phyloP scores from a whole-genome alignment of 2,797 vertebrate genomes.

The Chelmon rostratus region DNA sequence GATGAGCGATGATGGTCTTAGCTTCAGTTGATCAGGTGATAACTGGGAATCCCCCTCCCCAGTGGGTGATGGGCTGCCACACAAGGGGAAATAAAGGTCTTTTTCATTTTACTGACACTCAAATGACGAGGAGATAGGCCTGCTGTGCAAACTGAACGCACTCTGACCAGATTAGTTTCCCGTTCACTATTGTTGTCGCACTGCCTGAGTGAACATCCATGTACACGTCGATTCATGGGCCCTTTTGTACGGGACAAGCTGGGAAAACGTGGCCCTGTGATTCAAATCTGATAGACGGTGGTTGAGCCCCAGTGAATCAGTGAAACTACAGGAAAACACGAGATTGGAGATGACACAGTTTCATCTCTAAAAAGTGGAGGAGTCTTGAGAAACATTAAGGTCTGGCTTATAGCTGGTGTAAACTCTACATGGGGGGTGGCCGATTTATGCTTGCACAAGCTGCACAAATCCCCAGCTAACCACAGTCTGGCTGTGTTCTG shows the following conservation, averaged over 20 bases:
- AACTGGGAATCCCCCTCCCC: constrained; percentile 33
- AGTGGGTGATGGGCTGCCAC: not conserved
- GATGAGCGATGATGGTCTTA: not conserved
- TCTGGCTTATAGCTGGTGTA: not conserved
- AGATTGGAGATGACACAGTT: not conserved
- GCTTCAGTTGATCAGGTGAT: constrained; percentile 4
- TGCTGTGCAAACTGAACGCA: constrained; percentile 44
- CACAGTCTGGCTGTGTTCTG: constrained; percentile 21
- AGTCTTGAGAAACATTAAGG: constrained; percentile 3
- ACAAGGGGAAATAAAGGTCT: not conserved
- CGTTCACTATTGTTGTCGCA: not conserved
- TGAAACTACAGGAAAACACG: not conserved
- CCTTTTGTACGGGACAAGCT: not conserved
- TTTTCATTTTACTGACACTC: not conserved
- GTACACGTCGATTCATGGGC: not conserved
- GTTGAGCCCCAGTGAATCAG: not conserved
- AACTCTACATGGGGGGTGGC: not conserved
- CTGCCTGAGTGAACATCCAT: constrained; percentile 2
- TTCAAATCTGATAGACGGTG: not conserved
- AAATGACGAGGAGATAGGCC: not conserved
- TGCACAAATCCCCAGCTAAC: constrained; percentile 31
- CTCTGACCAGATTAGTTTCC: constrained; percentile 8
- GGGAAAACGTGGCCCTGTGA: constrained; percentile 3
- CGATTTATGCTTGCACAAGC: constrained; percentile 34
- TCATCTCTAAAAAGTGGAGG: not conserved